These are phyloP conservation scores for Melanerpes aurifrons DNA, from an alignment of 2,113 vertebrate genomes.

Conservation along the genomic window DNA sequence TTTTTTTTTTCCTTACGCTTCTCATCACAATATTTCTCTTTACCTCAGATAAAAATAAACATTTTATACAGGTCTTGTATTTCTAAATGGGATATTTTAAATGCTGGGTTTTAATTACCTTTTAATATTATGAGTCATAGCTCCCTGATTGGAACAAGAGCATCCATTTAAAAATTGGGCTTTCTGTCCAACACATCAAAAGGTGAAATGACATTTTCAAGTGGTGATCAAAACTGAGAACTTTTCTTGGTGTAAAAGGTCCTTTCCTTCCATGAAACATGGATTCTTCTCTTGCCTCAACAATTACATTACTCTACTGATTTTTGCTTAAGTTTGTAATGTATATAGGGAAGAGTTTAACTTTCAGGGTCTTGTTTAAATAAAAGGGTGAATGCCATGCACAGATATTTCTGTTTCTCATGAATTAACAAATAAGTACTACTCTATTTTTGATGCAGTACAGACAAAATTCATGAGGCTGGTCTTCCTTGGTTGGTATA, in stretches of 20 bases:
- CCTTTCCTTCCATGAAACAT: not conserved
- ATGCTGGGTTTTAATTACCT: not conserved
- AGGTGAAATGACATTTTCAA: not conserved
- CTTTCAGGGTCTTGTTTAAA: not conserved
- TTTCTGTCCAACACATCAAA: not conserved
- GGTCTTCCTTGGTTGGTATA: not conserved
- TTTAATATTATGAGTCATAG: not conserved
- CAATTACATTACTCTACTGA: not conserved
- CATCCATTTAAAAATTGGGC: not conserved
- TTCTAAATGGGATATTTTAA: not conserved
- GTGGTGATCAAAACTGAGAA: not conserved
- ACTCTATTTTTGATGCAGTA: not conserved
- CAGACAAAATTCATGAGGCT: not conserved
- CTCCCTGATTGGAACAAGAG: not conserved
- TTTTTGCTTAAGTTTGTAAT: not conserved
- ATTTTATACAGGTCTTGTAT: not conserved
- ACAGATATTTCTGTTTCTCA: not conserved
- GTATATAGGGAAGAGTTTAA: not conserved
- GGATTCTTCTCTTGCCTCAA: not conserved
- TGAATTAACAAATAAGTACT: accelerated
- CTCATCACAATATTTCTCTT: not conserved
- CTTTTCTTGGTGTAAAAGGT: not conserved
- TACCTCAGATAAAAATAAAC: not conserved
- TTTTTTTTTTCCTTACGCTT: not conserved
- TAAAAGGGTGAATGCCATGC: not conserved